Conservation (phyloP, 2,797 vertebrate genomes). For the Lepilemur septentrionalis region DNA sequence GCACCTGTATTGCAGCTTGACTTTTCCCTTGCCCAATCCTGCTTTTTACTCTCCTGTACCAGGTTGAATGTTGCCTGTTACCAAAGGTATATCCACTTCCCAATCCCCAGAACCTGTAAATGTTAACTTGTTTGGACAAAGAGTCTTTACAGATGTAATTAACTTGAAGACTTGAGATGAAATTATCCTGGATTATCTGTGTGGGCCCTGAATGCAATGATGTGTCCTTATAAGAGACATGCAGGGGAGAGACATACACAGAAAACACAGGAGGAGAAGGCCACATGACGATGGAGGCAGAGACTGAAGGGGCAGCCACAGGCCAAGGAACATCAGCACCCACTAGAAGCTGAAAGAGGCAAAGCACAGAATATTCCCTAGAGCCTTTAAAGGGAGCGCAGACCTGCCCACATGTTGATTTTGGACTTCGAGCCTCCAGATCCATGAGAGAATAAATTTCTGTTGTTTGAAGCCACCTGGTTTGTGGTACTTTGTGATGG, state of each 20-base stretch:
- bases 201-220: neutral
- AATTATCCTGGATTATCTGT: neutral
- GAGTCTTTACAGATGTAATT: neutral
- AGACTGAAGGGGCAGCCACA: neutral
- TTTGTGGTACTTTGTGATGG: neutral
- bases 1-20: neutral
- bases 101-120: neutral
- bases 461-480: no score
- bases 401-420: neutral
- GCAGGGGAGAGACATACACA: neutral
- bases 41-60: neutral
- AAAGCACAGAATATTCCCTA: neutral
- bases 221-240: neutral
- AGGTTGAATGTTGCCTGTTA: neutral
- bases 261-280: neutral
- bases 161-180: neutral
- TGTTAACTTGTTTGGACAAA: neutral
- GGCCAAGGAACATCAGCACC: neutral
- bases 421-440: neutral
- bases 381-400: neutral
- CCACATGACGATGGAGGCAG: neutral
- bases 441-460: neutral
- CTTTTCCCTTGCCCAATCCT: neutral
- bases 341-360: neutral
- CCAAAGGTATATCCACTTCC: neutral